Evolutionary conservation across 1,140 invertebrate species (phyloP), one percentile per base, ranked within the genome.

Genomic region (Euwallacea fornicatus): DNA sequence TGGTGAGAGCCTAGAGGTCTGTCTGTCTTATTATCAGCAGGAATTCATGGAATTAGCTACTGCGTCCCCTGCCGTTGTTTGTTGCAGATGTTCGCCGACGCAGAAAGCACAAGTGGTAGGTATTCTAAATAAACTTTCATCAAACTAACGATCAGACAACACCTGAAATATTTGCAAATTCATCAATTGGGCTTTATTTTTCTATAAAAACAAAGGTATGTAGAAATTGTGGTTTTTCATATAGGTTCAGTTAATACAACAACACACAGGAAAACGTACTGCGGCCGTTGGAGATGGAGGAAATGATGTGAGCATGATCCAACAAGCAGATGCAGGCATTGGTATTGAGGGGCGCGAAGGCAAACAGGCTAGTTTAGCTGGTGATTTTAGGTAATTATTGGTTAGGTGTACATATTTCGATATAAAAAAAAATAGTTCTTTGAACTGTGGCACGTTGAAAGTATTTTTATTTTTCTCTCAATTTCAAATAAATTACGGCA

Each of bases 31-130:
- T 80, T 99, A 98, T 83, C 91, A 98, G 76, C 90, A 92, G 74
- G 97, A 99, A 83, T 96, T 99, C 81, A 91, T 99, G 80, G 94
- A 97, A 79, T 83, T 99, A 44, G 95, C 97, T 2, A 95, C 94
- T 72, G 88, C 90, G 7, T 96, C 95, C 76, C 93, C 96, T 0
- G 94, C 95, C 2, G 97, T 99, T 50, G 96, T 99, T 8, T 96
- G 95, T 67, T 97, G 96, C 76, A 88, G 98, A 62, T 99, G 98
- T 84, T 98, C 97, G 10, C 98, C 98, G 0, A 99, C 98, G 2
- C 98, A 99, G 83, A 99, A 99, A 84, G 97, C 98, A 6, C 91
- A 95, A 79, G 97, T 99, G 61, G 98, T 98, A 50, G 83, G 84
- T 69, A 15, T 50, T 33, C 21, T 33, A 4, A 33, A 33, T 33